Evolutionary conservation across 2,797 vertebrate species (phyloP), one percentile per base, ranked within the genome.

Genomic region (Ceryle rudis): DNA sequence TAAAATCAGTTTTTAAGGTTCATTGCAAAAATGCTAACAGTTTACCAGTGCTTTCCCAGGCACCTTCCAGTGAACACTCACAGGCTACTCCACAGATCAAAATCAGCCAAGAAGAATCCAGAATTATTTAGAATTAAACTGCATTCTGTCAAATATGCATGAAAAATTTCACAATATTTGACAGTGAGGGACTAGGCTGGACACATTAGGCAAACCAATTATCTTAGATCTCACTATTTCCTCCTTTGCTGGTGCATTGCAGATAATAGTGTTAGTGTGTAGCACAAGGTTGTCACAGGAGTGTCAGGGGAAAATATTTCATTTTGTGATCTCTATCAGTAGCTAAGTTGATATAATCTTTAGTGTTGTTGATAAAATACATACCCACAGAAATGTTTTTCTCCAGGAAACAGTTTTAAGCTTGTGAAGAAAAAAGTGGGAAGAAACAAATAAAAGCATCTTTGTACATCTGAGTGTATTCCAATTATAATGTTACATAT

Each of bases 11-110:
- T 92, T 73, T 64, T 58, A 64, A 42, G 5, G 3, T 52, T 72
- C 69, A 86, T 69, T 10, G 2, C 0, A 1, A 19, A 74, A 62
- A 64, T 33, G 8, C 4, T 35, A 44, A 20, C 7, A 41, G 4
- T 41, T 17, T 57, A 12, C 7, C 33, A 35, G 11, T 46, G 2
- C 3, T 65, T 74, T 89, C 20, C 54, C 10, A 31, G 22, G 9
- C 13, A 74, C 15, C 8, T 88, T 69, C 37, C 14, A 39, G n/a
- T 7, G 21, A 41, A 37, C 10, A 4, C 28, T 94, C 25, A 10
- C 44, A 73, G 11, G 15, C 9, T 61, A 26, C 4, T 39, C 15
- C 2, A 1, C 6, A 54, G 3, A 71, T 21, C 5, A 90, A 60
- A 92, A 67, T 7, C 2, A 2, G 14, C 29, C 49, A 49, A 74